Percentiles rank a stretch among this genome's conserved stretches.
phyloP scores from a whole-genome alignment of 2,888 invertebrate species.

The Mythimna impura region DNA sequence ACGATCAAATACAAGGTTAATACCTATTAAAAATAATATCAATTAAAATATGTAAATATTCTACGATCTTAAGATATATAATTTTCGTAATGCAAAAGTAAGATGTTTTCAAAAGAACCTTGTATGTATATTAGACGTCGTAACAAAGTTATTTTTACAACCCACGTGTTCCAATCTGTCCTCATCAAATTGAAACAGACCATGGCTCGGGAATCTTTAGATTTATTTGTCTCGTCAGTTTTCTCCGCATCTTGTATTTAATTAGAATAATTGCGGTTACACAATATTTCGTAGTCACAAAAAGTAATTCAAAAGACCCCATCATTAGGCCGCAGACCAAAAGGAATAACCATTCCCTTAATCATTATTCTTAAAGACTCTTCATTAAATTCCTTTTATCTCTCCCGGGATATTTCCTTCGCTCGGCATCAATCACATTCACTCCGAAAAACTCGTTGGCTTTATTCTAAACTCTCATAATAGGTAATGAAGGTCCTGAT shows the following conservation, averaged over 20 bases:
- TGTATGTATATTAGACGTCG: conserved; percentile 21
- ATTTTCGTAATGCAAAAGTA: conserved; percentile 30
- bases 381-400: conserved; percentile 91
- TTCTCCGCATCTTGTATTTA: conserved; percentile 70
- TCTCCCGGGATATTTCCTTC: conserved; percentile 89
- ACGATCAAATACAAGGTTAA: conserved; percentile 8
- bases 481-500: conserved; percentile 90
- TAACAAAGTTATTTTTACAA: conserved; percentile 46
- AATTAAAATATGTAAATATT: conserved; percentile 29
- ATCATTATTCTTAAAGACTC: conserved; percentile 90
- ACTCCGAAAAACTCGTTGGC: conserved; percentile 90
- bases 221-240: conserved; percentile 52
- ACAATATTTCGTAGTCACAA: conserved; percentile 83
- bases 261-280: conserved; percentile 82
- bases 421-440: conserved; percentile 90
- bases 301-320: conserved; percentile 87
- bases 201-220: conserved; percentile 25
- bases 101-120: conserved; percentile 18
- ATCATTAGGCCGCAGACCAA: conserved; percentile 88
- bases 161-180: conserved; percentile 39
- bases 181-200: conserved; percentile 47
- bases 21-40: conserved; percentile 22
- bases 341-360: conserved; percentile 90
- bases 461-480: conserved; percentile 91
- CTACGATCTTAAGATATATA: conserved; percentile 8